A percentile compares a stretch with the other conserved stretches of the same genome.
Conservation (phyloP, 2,113 vertebrate species). For the Cisticola juncidis region DNA sequence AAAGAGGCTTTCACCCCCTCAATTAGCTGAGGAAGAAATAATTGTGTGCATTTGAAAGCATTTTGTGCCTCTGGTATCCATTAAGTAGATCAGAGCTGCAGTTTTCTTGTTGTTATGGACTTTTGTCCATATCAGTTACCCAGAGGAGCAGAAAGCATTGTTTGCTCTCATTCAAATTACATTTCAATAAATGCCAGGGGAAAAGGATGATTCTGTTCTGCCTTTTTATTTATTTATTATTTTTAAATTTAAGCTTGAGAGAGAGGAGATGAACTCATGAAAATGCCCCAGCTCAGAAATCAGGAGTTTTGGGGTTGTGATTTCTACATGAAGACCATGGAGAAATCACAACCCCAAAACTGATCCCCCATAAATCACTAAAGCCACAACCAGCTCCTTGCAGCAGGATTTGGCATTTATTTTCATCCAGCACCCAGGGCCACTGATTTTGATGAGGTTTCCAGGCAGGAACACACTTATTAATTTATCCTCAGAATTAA, state of each 20-base stretch:
- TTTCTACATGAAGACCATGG: neutral
- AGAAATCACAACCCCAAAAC: too few species aligned
- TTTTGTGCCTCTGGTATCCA: conserved; percentile 30
- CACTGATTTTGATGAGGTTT: conserved; percentile 29
- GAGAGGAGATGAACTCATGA: neutral
- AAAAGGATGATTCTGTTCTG: neutral
- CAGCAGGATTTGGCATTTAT: neutral
- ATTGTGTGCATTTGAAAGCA: conserved; percentile 36
- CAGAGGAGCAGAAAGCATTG: neutral
- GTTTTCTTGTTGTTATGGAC: neutral
- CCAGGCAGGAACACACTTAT: conserved; percentile 11
- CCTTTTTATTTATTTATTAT: neutral
- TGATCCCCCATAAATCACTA: neutral
- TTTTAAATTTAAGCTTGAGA: neutral
- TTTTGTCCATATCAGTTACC: neutral
- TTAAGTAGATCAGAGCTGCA: conserved; percentile 34
- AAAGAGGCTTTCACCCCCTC: conserved; percentile 47
- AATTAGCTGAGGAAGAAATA: conserved; percentile 26
- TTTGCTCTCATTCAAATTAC: neutral
- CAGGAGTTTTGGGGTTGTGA: neutral
- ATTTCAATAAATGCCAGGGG: conserved; percentile 4
- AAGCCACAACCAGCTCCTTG: neutral
- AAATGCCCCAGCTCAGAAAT: neutral
- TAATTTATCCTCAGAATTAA: conserved; percentile 37
- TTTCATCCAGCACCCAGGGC: neutral